Base-by-base conservation (phyloP, 1,140 invertebrate genomes). In the Cryptotermes secundus region DNA sequence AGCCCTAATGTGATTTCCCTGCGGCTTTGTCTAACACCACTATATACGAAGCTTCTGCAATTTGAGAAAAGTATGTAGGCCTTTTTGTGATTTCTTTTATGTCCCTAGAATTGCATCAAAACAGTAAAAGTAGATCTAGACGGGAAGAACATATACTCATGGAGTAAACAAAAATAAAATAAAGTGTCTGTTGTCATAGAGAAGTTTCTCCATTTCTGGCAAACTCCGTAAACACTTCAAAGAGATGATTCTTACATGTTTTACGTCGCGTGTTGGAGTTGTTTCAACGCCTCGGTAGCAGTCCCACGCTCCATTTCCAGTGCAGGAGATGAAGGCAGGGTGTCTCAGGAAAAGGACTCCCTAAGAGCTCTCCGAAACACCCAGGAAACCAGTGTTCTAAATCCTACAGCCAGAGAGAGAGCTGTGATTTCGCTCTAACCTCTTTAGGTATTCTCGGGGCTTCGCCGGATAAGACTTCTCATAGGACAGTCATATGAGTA, bases 171-270 rank as follows among this genome's bases (percentile, higher is more conserved):
- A 31, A 31, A 31, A 72, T 4, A 72, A 72, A 72, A 59, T 59
- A 59, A 7, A 72, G 59, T 72, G 59, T n/a, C 10, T n/a, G 59
- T 12, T 72, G 26, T 31, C 9, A 7, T 72, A 72, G 19, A 72
- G n/a, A 72, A 72, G 59, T 72, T 16, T 72, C n/a, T 31, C 59
- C 7, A 72, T 72, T 72, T 72, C 59, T 72, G 9, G n/a, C 14
- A 72, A 72, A 72, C 59, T 72, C 31, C 59, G 26, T 72, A 72
- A n/a, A 72, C 59, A 72, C 59, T 72, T 72, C 59, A 72, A 72
- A 72, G 59, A 72, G 59, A 72, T 72, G 59, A 72, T n/a, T 72
- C 26, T n/a, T 72, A 72, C 16, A 72, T 31, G 59, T 31, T 72
- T 72, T 72, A 72, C n/a, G 59, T 31, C 59, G 31, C 59, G 59